These are phyloP conservation scores for Drosophila bunnanda DNA, from an alignment of 2,888 invertebrate genomes.

Conservation along the genomic window DNA sequence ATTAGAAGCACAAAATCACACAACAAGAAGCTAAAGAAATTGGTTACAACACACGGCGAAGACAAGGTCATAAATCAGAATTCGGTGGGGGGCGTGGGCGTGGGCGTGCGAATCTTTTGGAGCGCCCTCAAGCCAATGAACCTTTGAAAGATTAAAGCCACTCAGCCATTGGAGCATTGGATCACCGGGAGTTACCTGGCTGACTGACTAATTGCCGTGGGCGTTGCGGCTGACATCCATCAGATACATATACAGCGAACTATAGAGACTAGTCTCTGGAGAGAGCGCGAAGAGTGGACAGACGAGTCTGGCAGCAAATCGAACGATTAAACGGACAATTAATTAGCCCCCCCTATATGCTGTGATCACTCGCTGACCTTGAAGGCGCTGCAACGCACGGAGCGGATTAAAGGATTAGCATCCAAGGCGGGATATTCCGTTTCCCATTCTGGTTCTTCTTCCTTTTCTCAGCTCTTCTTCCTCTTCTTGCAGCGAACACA, in stretches of 20 bases:
- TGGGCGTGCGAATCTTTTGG: constrained; percentile 72
- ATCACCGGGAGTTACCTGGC: constrained; percentile 42
- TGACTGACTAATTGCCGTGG: constrained; percentile 68
- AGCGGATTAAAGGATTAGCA: constrained; percentile 77
- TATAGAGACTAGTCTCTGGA: not conserved
- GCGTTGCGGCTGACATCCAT: constrained; percentile 71
- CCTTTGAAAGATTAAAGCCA: constrained; percentile 47
- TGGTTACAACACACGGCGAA: constrained; percentile 61
- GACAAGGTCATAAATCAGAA: constrained; percentile 62
- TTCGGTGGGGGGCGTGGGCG: constrained; percentile 26
- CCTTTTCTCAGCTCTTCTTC: not conserved
- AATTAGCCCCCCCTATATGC: constrained; percentile 54
- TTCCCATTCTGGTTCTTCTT: not conserved
- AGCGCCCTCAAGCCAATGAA: constrained; percentile 56
- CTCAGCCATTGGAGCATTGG: constrained; percentile 32
- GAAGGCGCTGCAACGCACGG: constrained; percentile 53
- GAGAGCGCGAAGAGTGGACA: not conserved
- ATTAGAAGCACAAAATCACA: constrained; percentile 56
- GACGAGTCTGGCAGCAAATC: constrained; percentile 60
- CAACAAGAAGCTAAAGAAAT: constrained; percentile 17
- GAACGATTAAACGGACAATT: constrained; percentile 77
- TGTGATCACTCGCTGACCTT: constrained; percentile 65
- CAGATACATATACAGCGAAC: constrained; percentile 35
- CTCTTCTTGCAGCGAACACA: constrained; percentile 25
- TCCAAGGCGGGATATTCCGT: constrained; percentile 28